These are phyloP conservation scores for Platorchestia sp. DNA, from an alignment of 1,140 invertebrate species.

Conservation along the genomic window DNA sequence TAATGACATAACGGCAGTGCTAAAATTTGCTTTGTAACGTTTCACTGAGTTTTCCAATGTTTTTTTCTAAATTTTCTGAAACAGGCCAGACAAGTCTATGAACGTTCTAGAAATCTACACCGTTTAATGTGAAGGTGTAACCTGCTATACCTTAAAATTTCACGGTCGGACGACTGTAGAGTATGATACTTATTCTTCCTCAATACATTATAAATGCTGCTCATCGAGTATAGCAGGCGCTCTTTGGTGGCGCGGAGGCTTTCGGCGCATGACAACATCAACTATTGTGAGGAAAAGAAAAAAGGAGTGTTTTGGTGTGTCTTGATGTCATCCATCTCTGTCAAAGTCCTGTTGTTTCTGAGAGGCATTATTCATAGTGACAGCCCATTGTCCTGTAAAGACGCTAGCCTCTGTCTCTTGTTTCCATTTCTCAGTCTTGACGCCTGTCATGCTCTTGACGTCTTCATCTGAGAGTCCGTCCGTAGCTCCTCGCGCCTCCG, in stretches of 20 bases:
- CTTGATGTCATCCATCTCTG: constrained; percentile 37
- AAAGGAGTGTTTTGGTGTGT: constrained; percentile 13
- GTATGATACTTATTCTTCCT: not conserved
- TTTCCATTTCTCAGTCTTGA: constrained; percentile 28
- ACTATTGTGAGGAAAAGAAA: not conserved
- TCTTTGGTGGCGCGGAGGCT: not conserved
- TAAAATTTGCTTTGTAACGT: too few relatives aligned
- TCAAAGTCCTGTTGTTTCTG: constrained; percentile 43
- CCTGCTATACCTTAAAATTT: not conserved
- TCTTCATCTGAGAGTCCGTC: constrained; percentile 25
- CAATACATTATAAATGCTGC: not conserved
- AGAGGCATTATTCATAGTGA: constrained; percentile 38
- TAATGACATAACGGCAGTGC: too few relatives aligned
- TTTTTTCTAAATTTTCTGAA: too few relatives aligned
- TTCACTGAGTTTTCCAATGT: too few relatives aligned
- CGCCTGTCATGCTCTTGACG: not conserved
- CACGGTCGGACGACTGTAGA: not conserved
- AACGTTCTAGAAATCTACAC: not conserved
- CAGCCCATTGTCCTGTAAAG: constrained; percentile 45
- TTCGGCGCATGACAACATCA: not conserved
- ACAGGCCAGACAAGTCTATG: not conserved
- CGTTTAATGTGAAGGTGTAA: not conserved
- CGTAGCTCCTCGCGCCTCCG: not conserved
- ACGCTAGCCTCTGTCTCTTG: constrained; percentile 10
- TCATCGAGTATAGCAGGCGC: not conserved